Evolutionary conservation across 2,888 invertebrate species (phyloP), one percentile per base, ranked within the genome.

Genomic region (Autographa gamma): DNA sequence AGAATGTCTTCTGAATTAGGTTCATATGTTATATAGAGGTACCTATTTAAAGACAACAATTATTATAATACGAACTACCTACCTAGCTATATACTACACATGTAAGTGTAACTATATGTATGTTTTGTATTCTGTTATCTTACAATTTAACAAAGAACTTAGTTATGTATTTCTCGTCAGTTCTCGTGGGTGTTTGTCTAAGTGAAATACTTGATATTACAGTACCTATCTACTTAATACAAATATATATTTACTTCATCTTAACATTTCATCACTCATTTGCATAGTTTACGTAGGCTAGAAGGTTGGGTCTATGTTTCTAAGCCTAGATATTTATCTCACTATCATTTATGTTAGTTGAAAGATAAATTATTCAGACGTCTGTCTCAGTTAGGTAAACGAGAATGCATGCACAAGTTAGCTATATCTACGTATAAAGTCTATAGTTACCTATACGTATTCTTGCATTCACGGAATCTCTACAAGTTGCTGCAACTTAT

Each of bases 321-420:
- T 63, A 63, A n/a, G 34, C 32, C 9, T 14, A 63, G 41, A n/a
- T 59, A 59, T 18, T 7, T 59, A 59, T 25, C 9, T 58, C 31
- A 43, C 34, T 68, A 43, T 65, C 43, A 63, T 65, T 58, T 7
- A 78, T 65, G 63, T 60, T 63, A 62, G 74, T 63, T 71, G 64
- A 66, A 60, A 79, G 70, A 74, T 78, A 70, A 67, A 63, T 77
- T 74, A 70, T 77, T 67, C 67, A 56, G 66, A 65, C 63, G 56
- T 74, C 67, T 67, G 61, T 63, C 43, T 78, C 58, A 73, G 66
- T 31, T 60, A 58, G 52, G 56, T 79, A 77, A 74, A 70, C 59
- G 63, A 60, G 62, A 62, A 65, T n/a, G n/a, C n/a, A 48, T 14
- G 43, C 38, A 38, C 11, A 38, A 38, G 11, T 38, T 16, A 43